These are phyloP conservation scores for Perca schrenkii DNA, from an alignment of 2,113 vertebrate genomes.

Conservation along the genomic window DNA sequence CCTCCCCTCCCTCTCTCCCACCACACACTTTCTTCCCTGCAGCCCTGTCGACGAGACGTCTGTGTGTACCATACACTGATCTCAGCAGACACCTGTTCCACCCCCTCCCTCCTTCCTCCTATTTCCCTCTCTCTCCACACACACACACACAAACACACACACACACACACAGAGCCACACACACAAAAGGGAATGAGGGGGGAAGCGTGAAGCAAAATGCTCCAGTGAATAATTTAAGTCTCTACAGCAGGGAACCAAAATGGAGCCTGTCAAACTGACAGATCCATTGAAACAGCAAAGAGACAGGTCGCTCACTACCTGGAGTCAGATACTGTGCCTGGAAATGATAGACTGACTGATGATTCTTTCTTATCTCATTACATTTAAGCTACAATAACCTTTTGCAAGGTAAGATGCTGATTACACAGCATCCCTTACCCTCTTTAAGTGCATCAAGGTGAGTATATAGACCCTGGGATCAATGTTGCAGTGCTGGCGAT, in stretches of 20 bases:
- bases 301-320: constrained; percentile 68
- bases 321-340: constrained; percentile 47
- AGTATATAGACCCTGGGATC: constrained; percentile 34
- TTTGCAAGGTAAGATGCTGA: constrained; percentile 38
- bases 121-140: no score
- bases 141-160: background rate
- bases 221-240: constrained; percentile 82
- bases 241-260: constrained; percentile 78
- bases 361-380: constrained; percentile 58
- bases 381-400: constrained; percentile 50
- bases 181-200: constrained; percentile 47
- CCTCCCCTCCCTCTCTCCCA: constrained; percentile 14
- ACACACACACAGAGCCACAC: background rate
- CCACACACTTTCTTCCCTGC: constrained; percentile 60
- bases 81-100: constrained; percentile 81
- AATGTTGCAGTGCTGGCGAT: constrained; percentile 22
- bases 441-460: constrained; percentile 32
- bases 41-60: constrained; percentile 74
- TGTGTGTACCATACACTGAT: constrained; percentile 77
- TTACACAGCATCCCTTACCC: constrained; percentile 16
- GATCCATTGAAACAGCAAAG: constrained; percentile 68
- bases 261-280: constrained; percentile 79
- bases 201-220: constrained; percentile 77
- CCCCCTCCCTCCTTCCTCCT: constrained; percentile 36
- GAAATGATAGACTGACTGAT: constrained; percentile 62